phyloP scores from a whole-genome alignment of 53 echinoderm and acorn worm species.

The Stichopus horrens region DNA sequence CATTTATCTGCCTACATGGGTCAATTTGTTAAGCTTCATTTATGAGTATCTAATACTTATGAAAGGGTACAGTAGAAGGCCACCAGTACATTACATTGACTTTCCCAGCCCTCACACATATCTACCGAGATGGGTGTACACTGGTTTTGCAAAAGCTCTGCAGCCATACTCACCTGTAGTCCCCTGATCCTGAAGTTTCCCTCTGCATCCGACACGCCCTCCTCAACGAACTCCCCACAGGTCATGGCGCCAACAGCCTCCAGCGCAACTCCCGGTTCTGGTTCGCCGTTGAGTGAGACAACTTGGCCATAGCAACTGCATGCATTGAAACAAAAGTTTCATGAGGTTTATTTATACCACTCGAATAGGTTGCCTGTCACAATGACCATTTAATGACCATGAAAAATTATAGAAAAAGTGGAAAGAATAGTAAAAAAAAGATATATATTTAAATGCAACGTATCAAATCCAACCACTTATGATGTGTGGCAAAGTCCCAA shows the following conservation, averaged over 20 bases:
- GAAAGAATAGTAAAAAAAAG: too few relatives aligned
- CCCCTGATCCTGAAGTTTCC: constrained; percentile 88
- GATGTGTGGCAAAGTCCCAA: too few relatives aligned
- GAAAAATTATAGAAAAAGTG: too few relatives aligned
- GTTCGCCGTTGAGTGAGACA: constrained; percentile 92
- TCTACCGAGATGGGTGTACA: not conserved
- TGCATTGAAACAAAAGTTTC: not conserved
- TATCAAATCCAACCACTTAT: too few relatives aligned
- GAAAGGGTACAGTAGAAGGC: too few relatives aligned
- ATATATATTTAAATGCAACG: too few relatives aligned
- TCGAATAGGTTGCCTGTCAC: not conserved
- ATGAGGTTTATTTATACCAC: not conserved
- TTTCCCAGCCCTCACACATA: too few relatives aligned
- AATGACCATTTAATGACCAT: not conserved
- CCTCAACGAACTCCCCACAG: constrained; percentile 64
- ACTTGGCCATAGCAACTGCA: constrained; percentile 81
- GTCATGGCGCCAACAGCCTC: constrained; percentile 57
- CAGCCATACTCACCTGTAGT: constrained; percentile 59
- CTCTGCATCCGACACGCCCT: constrained; percentile 74
- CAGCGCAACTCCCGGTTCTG: constrained; percentile 76
- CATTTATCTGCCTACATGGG: too few relatives aligned
- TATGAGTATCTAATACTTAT: too few relatives aligned
- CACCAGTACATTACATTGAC: too few relatives aligned
- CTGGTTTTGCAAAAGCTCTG: not conserved
- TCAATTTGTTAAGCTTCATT: too few relatives aligned